Percentiles rank a stretch among this genome's conserved stretches.
phyloP scores from a whole-genome alignment of 2,888 invertebrate species.

The Hemaris fuciformis region DNA sequence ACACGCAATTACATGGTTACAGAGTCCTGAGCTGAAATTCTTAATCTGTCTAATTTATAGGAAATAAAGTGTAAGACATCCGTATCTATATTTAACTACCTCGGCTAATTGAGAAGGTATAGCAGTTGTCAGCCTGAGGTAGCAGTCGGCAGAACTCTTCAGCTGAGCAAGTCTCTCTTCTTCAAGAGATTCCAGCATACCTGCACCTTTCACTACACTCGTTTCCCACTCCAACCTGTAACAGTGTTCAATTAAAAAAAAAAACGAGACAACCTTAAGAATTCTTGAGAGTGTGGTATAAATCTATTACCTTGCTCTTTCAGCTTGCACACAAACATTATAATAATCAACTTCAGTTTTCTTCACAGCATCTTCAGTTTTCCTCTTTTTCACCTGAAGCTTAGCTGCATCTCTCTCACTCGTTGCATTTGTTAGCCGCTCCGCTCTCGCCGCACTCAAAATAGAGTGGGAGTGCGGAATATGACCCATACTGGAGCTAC shows the following conservation, averaged over 20 bases:
- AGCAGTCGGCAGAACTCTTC: constrained; percentile 85
- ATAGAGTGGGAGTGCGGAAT: constrained; percentile 78
- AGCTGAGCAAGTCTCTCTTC: constrained; percentile 93
- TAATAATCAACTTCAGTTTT: constrained; percentile 97
- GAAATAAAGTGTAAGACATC: no score
- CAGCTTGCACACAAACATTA: constrained; percentile 93
- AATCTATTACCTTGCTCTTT: constrained; percentile 86
- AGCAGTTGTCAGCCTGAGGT: constrained; percentile 84
- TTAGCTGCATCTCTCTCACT: constrained; percentile 86
- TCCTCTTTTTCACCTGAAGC: constrained; percentile 92
- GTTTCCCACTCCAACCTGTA: constrained; percentile 94
- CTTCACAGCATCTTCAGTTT: constrained; percentile 94
- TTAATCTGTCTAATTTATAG: no score
- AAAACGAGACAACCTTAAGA: not conserved
- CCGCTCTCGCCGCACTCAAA: constrained; percentile 68
- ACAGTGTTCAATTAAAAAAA: not conserved
- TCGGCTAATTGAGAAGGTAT: constrained; percentile 90
- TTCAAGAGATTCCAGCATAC: constrained; percentile 93
- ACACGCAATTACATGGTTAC: no score
- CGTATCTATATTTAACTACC: no score
- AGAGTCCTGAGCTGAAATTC: no score
- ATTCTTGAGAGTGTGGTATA: not conserved
- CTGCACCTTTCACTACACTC: constrained; percentile 91
- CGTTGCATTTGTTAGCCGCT: constrained; percentile 52
- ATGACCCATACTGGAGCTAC: constrained; percentile 81